Base-by-base conservation (phyloP, 2,888 invertebrate species). In the Matsumyia berberina region DNA sequence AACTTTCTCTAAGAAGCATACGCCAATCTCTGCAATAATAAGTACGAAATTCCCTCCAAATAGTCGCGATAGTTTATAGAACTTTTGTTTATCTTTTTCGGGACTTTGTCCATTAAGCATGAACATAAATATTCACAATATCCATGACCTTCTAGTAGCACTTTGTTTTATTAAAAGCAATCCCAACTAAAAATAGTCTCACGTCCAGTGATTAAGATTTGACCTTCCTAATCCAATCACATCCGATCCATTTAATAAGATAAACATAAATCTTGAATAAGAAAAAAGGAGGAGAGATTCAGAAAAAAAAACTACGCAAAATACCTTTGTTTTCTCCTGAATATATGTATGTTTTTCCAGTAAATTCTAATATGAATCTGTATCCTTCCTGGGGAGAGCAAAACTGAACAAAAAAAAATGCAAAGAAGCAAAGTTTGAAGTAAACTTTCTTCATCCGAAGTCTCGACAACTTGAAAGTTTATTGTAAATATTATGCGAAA, bases 401-500 rank as follows among this genome's bases (percentile, higher is more conserved):
- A 33, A 11, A 12, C 33, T 19, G 5, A n/a, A 15, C 33, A 46
- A n/a, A 33, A 44, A 42, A 53, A 53, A 33, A 44, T 35, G 9
- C 35, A 73, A 44, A 44, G 35, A 44, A 33, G 11, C 2, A 53
- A 62, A 73, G 33, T 73, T 62, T 62, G 12, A 53, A 62, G 35
- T 24, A 73, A 24, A 73, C 53, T 73, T 73, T 53, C 51, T 62
- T 53, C 60, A 53, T 53, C 35, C 53, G 33, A 19, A 24, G 62
- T 73, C 51, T 53, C 24, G 24, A 15, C 19, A 62, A 62, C 42
- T 33, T 33, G 42, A 73, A 53, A 73, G 62, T 73, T 73, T 72
- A 62, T 53, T 53, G 62, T 42, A 73, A 73, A 73, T 53, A 62
- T 73, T 73, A 73, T 73, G 60, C 53, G 42, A 44, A 53, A 62